Base-by-base conservation (phyloP, 2,888 invertebrate species). In the Labia minor region DNA sequence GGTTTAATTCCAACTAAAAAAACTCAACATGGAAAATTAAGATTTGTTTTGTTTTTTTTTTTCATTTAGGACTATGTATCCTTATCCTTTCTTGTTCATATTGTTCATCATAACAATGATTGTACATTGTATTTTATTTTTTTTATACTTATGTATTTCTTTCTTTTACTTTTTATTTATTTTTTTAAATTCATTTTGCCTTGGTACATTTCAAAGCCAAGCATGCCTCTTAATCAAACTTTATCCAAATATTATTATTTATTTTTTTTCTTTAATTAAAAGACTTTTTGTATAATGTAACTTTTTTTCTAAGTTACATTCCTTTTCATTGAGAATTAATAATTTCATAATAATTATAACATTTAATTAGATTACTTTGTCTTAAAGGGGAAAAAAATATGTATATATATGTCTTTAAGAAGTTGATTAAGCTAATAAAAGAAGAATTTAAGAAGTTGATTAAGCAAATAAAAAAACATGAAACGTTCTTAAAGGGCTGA, bases 291-390 rank as follows among this genome's bases (percentile, higher is more conserved):
- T 49, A 8, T 49, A 49, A 49, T 49, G 49, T 49, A 49, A 49
- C 2, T 49, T 16, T 49, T 49, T 26, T n/a, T 33, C 6, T 49
- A 49, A 49, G 49, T 49, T 8, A 8, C 49, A 49, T 49, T 49
- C 16, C 49, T 49, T 49, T 2, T 49, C 3, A 49, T 49, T 11
- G 49, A 49, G 49, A 49, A 49, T 49, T 49, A 49, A 49, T 49
- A 49, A 10, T 49, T 49, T n/a, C 49, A 49, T n/a, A 49, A 49
- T 49, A 49, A 49, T 49, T 49, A 49, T 8, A 49, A 49, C 49
- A 49, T 49, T 49, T 49, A 49, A 49, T 49, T 49, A 49, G 49
- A 49, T 49, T 49, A 49, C 49, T 49, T 49, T 49, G 16, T 49
- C 49, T 49, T 49, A 49, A 49, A 49, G 49, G 16, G 49, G 16